Conservation (phyloP, 2,113 vertebrate species). For the Taxidea taxus region DNA sequence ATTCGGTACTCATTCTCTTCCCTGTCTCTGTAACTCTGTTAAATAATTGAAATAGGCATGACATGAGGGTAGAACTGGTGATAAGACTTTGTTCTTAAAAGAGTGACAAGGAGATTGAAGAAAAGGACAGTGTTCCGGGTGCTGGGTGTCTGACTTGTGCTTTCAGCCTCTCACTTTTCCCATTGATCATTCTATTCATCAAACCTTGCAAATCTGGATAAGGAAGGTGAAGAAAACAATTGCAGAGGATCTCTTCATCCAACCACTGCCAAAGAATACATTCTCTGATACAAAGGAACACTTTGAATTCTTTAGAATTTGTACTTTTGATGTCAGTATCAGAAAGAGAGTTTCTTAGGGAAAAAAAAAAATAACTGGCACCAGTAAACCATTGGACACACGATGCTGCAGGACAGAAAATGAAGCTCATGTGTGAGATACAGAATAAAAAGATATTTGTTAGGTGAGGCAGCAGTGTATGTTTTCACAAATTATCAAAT, state of each 20-base stretch:
- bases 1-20: slow-evolving; percentile 14
- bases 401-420: background rate
- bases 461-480: background rate
- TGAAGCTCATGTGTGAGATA: background rate
- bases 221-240: background rate
- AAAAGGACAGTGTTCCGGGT: background rate
- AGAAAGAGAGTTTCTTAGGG: background rate
- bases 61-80: background rate
- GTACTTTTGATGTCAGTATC: background rate
- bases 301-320: background rate
- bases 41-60: slow-evolving; percentile 24
- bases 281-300: background rate
- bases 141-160: background rate
- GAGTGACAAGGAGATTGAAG: background rate
- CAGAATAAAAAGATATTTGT: background rate
- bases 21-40: background rate
- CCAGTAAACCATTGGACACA: background rate
- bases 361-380: background rate
- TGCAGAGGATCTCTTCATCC: background rate
- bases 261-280: background rate
- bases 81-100: background rate
- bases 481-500: background rate
- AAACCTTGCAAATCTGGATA: background rate
- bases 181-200: background rate
- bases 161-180: background rate